Evolutionary conservation across 1,140 invertebrate species (phyloP), one percentile per base, ranked within the genome.

Genomic region (Lordiphosa collinella): DNA sequence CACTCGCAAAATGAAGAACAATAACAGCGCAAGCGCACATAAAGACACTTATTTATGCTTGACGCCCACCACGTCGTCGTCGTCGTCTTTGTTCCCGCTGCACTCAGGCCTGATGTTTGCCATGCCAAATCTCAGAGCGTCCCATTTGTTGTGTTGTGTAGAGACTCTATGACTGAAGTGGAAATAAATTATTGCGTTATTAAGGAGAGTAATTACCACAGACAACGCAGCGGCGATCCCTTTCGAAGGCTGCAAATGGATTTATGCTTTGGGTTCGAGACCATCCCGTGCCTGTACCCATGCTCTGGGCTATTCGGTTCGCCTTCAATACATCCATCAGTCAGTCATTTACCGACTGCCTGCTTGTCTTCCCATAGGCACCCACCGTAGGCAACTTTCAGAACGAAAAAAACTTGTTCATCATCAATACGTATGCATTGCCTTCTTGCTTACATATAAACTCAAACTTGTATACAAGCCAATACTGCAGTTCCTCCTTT

Each of bases 21-120:
- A 79, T 66, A 75, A 80, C 70, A 54, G 53, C 40, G 52, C 69
- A 31, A 74, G 55, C 70, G 48, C 69, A 44, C 65, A 80, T 61
- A 80, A 79, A 80, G 67, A 82, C 60, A 82, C 70, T 75, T 68
- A 78, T 79, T 82, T 66, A 82, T 75, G 70, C 60, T 44, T 38
- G 56, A 75, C 75, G 70, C 75, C 75, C 76, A 82, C 75, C 70
- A 70, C 38, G 53, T 29, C 22, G 44, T 50, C 44, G 36, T 40
- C 29, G 46, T 52, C 14, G 49, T 25, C 31, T 22, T 37, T 32
- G 37, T 38, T 13, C 52, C 38, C 50, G 49, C 51, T 57, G 55
- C 65, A 54, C 53, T 47, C 51, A 31, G 56, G 12, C 40, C 46
- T 57, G 48, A 40, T 63, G 25, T 51, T 64, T 32, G 43, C 60